Conservation (phyloP, 2,888 invertebrate genomes). For the Sinohyriopsis cumingii region DNA sequence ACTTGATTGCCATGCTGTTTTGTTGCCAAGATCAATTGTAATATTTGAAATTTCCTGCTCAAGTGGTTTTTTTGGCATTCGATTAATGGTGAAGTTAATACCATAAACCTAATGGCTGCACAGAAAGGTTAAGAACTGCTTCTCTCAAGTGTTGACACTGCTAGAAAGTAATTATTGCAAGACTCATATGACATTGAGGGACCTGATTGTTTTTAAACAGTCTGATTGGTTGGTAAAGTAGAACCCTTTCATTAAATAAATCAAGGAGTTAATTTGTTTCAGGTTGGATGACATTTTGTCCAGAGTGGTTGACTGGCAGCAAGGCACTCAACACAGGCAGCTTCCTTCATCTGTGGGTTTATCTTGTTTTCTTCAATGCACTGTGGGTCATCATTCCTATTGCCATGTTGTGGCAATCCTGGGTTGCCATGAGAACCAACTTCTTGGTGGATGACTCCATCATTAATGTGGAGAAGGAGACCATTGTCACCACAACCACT, state of each 20-base stretch:
- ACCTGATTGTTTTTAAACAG: too few species aligned
- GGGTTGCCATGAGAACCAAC: constrained; percentile 37
- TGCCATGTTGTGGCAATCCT: constrained; percentile 62
- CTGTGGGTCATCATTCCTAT: constrained; percentile 67
- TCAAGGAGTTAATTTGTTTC: constrained; percentile 10
- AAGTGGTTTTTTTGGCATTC: too few species aligned
- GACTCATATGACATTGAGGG: too few species aligned
- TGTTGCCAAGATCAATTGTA: too few species aligned
- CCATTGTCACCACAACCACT: constrained; percentile 24
- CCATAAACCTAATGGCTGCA: too few species aligned
- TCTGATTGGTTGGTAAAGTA: not conserved
- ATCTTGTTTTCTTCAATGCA: constrained; percentile 69
- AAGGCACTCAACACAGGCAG: constrained; percentile 59
- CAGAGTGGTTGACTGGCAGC: constrained; percentile 59
- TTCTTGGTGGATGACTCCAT: constrained; percentile 15
- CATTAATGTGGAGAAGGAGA: constrained; percentile 22
- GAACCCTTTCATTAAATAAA: not conserved
- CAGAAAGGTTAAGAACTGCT: too few species aligned
- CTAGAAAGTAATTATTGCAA: too few species aligned
- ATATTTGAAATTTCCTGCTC: too few species aligned
- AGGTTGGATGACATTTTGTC: constrained; percentile 71
- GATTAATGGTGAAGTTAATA: too few species aligned
- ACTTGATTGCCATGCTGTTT: too few species aligned
- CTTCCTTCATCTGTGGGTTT: constrained; percentile 65
- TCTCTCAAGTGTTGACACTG: too few species aligned